phyloP scores from a whole-genome alignment of 2,888 invertebrate genomes.

The Pristionchus entomophagus region DNA sequence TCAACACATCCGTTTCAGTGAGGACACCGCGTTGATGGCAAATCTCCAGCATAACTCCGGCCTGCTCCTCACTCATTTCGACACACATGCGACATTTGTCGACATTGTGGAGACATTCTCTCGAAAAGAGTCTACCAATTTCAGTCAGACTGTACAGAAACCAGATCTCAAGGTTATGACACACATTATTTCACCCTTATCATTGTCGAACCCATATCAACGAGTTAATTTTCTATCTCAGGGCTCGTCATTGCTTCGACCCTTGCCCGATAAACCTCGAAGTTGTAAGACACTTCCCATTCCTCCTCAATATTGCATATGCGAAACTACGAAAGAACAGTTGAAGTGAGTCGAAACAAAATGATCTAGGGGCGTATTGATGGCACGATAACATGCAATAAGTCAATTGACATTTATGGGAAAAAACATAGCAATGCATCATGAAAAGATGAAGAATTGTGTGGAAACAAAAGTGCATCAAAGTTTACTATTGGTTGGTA shows the following conservation, averaged over 20 bases:
- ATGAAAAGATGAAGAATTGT: no score
- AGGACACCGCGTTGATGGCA: background rate
- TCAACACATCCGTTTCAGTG: constrained; percentile 1
- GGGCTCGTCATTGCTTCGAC: constrained; percentile 38
- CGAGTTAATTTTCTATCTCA: background rate
- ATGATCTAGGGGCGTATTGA: no score
- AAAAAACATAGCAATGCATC: no score
- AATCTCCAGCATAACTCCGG: background rate
- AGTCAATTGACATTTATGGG: no score
- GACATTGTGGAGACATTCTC: constrained; percentile 20
- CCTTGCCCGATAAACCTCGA: background rate
- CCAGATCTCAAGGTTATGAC: background rate
- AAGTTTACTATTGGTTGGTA: no score
- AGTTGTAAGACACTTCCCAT: constrained; percentile 35
- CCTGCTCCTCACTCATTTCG: constrained; percentile 11
- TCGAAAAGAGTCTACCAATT: no score
- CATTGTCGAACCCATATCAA: no score
- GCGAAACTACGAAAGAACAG: background rate
- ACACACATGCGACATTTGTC: constrained; percentile 28
- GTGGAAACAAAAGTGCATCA: no score
- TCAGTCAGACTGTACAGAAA: background rate
- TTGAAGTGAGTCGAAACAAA: constrained; percentile 32
- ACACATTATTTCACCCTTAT: no score
- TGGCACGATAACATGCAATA: no score
- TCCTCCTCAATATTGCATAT: constrained; percentile 8